A percentile compares a stretch with the other conserved stretches of the same genome.
Conservation (phyloP, 2,797 vertebrate genomes). For the Threskiornis aethiopicus region DNA sequence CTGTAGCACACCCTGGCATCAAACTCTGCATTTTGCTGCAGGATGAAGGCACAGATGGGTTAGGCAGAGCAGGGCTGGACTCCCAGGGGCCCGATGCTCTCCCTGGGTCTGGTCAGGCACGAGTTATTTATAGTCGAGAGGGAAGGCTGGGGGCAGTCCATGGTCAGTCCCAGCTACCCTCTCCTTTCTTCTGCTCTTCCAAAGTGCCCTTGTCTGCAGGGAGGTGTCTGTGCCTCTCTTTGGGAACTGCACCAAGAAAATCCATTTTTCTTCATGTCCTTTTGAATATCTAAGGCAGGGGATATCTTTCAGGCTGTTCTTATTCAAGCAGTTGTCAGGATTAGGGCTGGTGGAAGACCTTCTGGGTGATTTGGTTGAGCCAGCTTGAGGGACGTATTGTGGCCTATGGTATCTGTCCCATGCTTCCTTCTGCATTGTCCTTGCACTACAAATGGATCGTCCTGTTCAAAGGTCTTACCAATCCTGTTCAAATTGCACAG, state of each 20-base stretch:
- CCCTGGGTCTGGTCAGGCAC: neutral
- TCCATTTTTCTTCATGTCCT: neutral
- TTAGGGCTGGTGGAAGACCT: neutral
- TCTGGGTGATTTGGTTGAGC: neutral
- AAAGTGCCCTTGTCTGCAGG: neutral
- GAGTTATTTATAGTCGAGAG: neutral
- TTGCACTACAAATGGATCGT: neutral
- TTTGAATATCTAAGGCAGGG: neutral
- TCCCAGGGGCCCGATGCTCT: neutral
- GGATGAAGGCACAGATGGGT: neutral
- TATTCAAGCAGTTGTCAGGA: neutral
- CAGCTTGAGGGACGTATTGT: neutral
- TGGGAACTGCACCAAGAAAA: neutral
- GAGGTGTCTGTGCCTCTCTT: neutral
- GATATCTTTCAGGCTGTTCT: neutral
- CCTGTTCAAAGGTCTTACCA: neutral
- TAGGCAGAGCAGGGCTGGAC: neutral
- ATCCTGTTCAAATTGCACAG: neutral
- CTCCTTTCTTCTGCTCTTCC: neutral
- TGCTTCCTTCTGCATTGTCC: neutral
- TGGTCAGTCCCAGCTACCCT: neutral
- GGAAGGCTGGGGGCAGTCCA: neutral
- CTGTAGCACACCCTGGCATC: accelerated
- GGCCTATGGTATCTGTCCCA: neutral
- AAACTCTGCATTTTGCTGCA: neutral